Evolutionary conservation across 2,797 vertebrate genomes (phyloP), one percentile per base, ranked within the genome.

Genomic region (Chelidonichthys spinosus): DNA sequence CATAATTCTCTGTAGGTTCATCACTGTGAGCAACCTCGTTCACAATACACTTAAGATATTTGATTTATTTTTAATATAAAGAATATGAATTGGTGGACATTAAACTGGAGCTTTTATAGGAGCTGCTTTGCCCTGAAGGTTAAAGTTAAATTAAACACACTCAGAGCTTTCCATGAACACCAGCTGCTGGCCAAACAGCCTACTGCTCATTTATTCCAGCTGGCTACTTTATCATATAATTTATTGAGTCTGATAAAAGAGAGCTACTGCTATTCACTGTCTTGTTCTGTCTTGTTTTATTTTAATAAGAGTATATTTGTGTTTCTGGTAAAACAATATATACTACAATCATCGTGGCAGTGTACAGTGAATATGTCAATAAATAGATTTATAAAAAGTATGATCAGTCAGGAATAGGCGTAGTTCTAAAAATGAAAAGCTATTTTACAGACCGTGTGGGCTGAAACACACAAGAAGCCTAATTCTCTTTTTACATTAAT

Each of bases 141-240:
- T 17, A 8, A 54, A 84, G 42, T 39, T 11, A 59, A 74, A 62
- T 43, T 49, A 72, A 69, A 78, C 61, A 70, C 32, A 25, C 25
- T 25, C 2, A 25, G 25, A 25, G 25, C 1, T 25, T 25, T 25
- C 25, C 25, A 25, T 25, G 25, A 25, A 25, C 25, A 25, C 25
- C 25, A 25, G 25, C 25, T 25, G 25, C 25, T 25, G 25, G 25
- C 25, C 25, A 25, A 25, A 25, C 25, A 25, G 25, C 25, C 25
- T 25, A 25, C 25, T 25, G 2, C 25, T 25, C 25, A 25, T 25
- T 25, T 25, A 25, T 25, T 25, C 25, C 25, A 25, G 25, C 25
- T 2, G 2, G 25, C 42, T 43, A 7, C 7, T 47, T n/a, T n/a
- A 15, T 44, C 5, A 7, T 44, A 6, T 17, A 8, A n/a, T 17